phyloP scores from a whole-genome alignment of 2,888 invertebrate species.

The Epirrhoe alternata region DNA sequence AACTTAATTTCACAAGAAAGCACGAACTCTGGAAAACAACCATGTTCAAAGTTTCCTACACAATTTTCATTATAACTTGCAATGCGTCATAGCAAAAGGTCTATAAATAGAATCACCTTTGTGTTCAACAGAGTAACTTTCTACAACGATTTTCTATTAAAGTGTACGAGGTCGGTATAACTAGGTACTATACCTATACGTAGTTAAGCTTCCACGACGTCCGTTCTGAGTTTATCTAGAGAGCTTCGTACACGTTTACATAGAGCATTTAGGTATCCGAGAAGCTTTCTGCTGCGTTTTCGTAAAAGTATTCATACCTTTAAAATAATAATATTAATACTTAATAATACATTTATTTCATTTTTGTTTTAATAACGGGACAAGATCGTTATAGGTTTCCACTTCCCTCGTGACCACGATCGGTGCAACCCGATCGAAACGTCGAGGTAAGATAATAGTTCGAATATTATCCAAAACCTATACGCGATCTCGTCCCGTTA shows the following conservation, averaged over 20 bases:
- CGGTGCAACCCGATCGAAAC: too few species aligned
- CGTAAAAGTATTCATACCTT: background rate
- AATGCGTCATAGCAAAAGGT: slow-evolving; percentile 8
- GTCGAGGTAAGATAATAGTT: too few species aligned
- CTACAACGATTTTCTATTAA: slow-evolving; percentile 24
- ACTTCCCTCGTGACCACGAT: too few species aligned
- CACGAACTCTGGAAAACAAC: background rate
- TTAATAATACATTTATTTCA: too few species aligned
- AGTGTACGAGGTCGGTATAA: slow-evolving; percentile 20
- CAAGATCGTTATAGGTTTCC: too few species aligned
- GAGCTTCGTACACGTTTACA: slow-evolving; percentile 4
- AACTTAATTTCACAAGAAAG: background rate
- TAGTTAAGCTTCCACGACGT: slow-evolving; percentile 1
- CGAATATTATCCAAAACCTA: too few species aligned
- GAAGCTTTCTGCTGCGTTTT: background rate
- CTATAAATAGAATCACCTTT: slow-evolving; percentile 21
- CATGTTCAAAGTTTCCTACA: slow-evolving; percentile 18
- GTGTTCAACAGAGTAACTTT: slow-evolving; percentile 17
- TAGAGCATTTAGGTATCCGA: background rate
- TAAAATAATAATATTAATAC: too few species aligned
- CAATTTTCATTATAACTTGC: slow-evolving; percentile 19
- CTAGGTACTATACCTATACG: background rate
- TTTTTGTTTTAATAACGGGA: too few species aligned
- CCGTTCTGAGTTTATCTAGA: slow-evolving; percentile 7
- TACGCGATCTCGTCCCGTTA: too few species aligned